These are phyloP conservation scores for Hirtodrosophila alboralis DNA, from an alignment of 2,888 invertebrate species.

Conservation along the genomic window DNA sequence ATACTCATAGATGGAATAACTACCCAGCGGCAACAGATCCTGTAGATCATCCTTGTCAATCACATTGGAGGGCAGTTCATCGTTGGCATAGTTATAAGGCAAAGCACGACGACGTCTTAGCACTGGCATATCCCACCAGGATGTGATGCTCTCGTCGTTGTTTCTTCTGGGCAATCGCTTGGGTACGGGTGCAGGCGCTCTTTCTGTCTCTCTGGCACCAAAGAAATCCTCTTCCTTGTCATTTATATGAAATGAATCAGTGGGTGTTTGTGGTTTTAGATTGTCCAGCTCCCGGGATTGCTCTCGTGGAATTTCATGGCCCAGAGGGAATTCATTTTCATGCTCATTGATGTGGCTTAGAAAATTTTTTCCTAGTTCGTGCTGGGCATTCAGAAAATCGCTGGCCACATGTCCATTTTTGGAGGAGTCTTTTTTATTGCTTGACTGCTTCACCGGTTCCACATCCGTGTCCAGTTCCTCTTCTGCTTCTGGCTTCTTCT, in stretches of 20 bases:
- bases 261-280: background rate
- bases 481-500: constrained; percentile 14
- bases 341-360: constrained; percentile 60
- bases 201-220: constrained; percentile 38
- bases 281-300: constrained; percentile 10
- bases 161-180: constrained; percentile 11
- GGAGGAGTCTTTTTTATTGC: constrained; percentile 35
- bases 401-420: constrained; percentile 44
- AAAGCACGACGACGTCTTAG: constrained; percentile 53
- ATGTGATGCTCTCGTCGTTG: constrained; percentile 42
- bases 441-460: constrained; percentile 44
- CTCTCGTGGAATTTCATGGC: constrained; percentile 17
- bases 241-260: background rate
- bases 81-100: constrained; percentile 27
- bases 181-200: constrained; percentile 15
- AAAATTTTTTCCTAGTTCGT: constrained; percentile 65
- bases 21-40: constrained; percentile 52
- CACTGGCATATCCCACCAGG: constrained; percentile 78
- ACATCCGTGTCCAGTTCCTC: constrained; percentile 32
- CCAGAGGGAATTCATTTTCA: constrained; percentile 31
- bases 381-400: constrained; percentile 68
- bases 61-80: constrained; percentile 61
- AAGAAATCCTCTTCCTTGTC: constrained; percentile 53
- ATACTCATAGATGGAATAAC: constrained; percentile 56
- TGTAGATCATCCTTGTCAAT: constrained; percentile 69